Conservation (phyloP, 2,113 vertebrate species). For the Ciconia maguari region DNA sequence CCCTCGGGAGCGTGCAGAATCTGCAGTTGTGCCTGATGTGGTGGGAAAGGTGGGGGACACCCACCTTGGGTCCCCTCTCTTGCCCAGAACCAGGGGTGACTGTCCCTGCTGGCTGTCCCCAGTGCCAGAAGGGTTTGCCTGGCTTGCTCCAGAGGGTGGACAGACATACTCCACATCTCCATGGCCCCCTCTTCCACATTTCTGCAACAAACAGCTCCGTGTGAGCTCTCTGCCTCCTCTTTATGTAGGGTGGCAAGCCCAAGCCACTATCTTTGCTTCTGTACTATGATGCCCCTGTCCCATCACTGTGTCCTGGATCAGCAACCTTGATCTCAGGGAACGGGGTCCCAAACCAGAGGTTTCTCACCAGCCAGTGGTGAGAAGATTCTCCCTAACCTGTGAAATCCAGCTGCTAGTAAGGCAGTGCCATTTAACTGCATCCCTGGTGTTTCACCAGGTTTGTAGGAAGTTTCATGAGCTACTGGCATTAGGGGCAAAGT, state of each 20-base stretch:
- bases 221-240: background rate
- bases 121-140: background rate
- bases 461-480: background rate
- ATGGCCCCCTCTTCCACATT: background rate
- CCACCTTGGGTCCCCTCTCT: background rate
- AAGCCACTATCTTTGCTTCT: background rate
- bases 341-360: background rate
- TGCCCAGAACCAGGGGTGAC: background rate
- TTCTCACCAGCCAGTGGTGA: background rate
- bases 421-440: background rate
- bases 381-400: background rate
- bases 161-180: background rate
- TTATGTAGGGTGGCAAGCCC: background rate
- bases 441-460: background rate
- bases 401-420: background rate
- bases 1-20: accelerated
- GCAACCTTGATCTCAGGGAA: background rate
- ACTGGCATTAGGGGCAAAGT: background rate
- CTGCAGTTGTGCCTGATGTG: background rate
- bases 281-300: background rate
- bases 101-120: too few relatives aligned
- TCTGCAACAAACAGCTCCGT: background rate
- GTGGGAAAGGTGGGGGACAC: background rate
- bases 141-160: background rate
- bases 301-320: background rate